phyloP scores from a whole-genome alignment of 1,140 invertebrate species.

The Bombus vancouverensis region DNA sequence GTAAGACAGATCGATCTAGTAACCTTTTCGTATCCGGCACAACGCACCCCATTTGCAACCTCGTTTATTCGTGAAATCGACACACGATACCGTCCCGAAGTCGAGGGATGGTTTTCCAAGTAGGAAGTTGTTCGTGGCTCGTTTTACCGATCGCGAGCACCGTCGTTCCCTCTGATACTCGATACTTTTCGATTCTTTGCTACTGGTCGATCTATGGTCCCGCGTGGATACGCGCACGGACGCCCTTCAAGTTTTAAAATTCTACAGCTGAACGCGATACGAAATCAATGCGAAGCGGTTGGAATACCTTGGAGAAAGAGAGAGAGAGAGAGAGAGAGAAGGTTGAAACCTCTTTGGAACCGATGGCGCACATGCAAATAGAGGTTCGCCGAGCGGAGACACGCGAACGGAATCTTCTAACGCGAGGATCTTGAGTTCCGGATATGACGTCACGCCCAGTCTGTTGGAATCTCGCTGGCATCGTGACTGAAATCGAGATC shows the following conservation, averaged over 20 bases:
- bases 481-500: constrained; percentile 72
- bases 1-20: too few relatives aligned
- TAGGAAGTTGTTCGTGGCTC: constrained; percentile 47
- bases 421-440: constrained; percentile 14
- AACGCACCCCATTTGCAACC: background rate
- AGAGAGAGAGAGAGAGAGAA: background rate
- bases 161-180: constrained; percentile 66
- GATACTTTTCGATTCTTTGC: constrained; percentile 52
- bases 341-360: constrained; percentile 11
- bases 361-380: constrained; percentile 38
- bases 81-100: constrained; percentile 13
- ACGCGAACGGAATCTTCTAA: constrained; percentile 47
- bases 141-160: constrained; percentile 56
- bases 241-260: constrained; percentile 71
- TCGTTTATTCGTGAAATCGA: background rate
- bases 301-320: constrained; percentile 39
- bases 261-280: constrained; percentile 69
- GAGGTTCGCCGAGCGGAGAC: constrained; percentile 25
- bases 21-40: background rate
- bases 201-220: background rate
- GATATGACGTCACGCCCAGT: constrained; percentile 68
- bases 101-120: constrained; percentile 5
- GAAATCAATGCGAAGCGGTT: constrained; percentile 70
- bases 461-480: constrained; percentile 46
- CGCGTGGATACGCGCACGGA: constrained; percentile 34